These are phyloP conservation scores for Notodonta dromedarius DNA, from an alignment of 2,888 invertebrate species.

Conservation along the genomic window DNA sequence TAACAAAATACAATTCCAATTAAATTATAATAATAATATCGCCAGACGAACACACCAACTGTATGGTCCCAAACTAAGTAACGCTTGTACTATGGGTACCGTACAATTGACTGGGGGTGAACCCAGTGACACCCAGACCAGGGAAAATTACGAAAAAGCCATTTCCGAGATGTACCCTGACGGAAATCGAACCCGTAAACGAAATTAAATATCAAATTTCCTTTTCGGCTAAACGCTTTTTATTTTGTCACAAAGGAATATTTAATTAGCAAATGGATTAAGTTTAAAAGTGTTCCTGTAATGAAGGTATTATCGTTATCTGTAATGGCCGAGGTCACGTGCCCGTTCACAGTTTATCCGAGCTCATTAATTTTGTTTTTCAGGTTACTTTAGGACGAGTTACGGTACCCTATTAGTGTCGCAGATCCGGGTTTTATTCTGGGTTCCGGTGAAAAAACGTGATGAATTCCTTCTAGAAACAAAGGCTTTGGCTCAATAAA, in stretches of 20 bases:
- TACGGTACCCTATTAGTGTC: neutral
- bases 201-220: neutral
- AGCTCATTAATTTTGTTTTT: slow-evolving; percentile 9
- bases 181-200: no score
- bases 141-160: no score
- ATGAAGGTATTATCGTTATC: slow-evolving; percentile 29
- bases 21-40: no score
- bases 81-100: no score
- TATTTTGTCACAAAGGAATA: slow-evolving; percentile 24
- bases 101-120: no score
- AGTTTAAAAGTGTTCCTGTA: slow-evolving; percentile 32
- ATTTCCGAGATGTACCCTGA: no score
- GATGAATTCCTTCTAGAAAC: neutral
- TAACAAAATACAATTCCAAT: neutral
- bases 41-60: no score
- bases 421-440: neutral
- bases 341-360: slow-evolving; percentile 16
- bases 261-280: slow-evolving; percentile 31
- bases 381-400: neutral
- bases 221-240: neutral
- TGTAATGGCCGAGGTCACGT: slow-evolving; percentile 29
- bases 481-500: neutral
- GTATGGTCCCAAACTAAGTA: no score
- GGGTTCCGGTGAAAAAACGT: neutral
- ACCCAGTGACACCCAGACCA: no score